These are phyloP conservation scores for Lepus europaeus DNA, from an alignment of 2,113 vertebrate species.

Conservation along the genomic window DNA sequence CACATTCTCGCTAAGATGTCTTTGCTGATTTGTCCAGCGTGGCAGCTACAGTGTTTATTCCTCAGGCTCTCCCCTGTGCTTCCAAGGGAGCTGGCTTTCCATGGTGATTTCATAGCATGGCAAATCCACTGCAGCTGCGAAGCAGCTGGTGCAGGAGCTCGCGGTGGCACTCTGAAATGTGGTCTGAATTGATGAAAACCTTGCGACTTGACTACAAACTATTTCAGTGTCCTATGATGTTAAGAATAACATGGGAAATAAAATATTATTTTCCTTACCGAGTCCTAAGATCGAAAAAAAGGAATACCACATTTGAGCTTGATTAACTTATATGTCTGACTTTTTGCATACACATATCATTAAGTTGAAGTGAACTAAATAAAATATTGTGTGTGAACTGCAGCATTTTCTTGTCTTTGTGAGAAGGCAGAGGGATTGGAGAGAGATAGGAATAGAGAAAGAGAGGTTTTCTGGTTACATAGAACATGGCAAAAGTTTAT, in stretches of 20 bases:
- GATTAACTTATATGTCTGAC: not conserved
- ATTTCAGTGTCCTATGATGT: not conserved
- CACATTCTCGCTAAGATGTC: not conserved
- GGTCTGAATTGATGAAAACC: slow-evolving; percentile 8
- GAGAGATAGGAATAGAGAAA: not conserved
- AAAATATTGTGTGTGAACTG: not conserved
- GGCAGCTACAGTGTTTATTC: not conserved
- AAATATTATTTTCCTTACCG: not conserved
- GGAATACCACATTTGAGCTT: not conserved
- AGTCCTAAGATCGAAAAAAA: not conserved
- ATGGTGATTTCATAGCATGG: not conserved
- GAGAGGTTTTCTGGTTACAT: not conserved
- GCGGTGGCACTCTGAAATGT: slow-evolving; percentile 4
- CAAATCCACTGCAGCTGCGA: slow-evolving; percentile 50
- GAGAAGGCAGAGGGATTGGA: too few relatives aligned
- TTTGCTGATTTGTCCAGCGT: not conserved
- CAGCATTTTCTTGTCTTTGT: not conserved
- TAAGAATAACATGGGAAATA: not conserved
- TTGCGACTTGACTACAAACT: slow-evolving; percentile 22
- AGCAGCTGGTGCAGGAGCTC: slow-evolving; percentile 52
- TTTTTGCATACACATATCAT: not conserved
- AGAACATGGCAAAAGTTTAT: not conserved
- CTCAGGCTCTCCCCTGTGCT: not conserved
- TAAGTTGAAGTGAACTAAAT: not conserved
- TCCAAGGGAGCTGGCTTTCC: not conserved